Percentiles rank a stretch among this genome's conserved stretches.
Evolutionary conservation across 2,888 invertebrate genomes (phyloP).

Genomic region (Drosophila trichaetosa): DNA sequence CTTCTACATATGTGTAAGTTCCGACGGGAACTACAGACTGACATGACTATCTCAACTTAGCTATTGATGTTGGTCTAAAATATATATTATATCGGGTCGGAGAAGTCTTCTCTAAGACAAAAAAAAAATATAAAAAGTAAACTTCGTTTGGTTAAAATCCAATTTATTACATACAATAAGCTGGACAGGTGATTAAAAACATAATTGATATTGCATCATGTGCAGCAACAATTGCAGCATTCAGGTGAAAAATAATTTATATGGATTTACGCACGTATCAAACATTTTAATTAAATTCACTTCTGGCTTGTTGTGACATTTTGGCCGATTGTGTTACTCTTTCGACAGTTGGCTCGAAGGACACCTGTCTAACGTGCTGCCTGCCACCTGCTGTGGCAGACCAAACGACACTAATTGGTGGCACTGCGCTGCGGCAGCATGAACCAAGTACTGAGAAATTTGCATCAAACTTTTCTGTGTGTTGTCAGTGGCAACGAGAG

Average conservation of each 20-base stretch:
- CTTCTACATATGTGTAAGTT: neutral
- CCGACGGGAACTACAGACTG: neutral
- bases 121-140: neutral
- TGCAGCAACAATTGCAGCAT: constrained; percentile 21
- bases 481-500: constrained; percentile 52
- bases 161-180: neutral
- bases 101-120: neutral
- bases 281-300: constrained; percentile 69
- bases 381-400: constrained; percentile 18
- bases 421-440: constrained; percentile 14
- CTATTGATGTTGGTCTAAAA: neutral
- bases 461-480: constrained; percentile 30
- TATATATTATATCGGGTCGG: neutral
- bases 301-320: constrained; percentile 35
- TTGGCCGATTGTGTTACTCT: constrained; percentile 29
- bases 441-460: constrained; percentile 3
- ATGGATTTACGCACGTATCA: constrained; percentile 51
- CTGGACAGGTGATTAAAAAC: constrained; percentile 23
- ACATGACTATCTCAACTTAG: neutral
- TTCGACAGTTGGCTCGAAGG: constrained; percentile 28
- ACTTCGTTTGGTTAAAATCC: neutral
- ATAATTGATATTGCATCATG: constrained; percentile 37
- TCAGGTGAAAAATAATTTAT: constrained; percentile 52
- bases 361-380: constrained; percentile 2
- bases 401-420: constrained; percentile 56